Conservation (phyloP, 2,888 invertebrate genomes). For the Drosophila algonquin region DNA sequence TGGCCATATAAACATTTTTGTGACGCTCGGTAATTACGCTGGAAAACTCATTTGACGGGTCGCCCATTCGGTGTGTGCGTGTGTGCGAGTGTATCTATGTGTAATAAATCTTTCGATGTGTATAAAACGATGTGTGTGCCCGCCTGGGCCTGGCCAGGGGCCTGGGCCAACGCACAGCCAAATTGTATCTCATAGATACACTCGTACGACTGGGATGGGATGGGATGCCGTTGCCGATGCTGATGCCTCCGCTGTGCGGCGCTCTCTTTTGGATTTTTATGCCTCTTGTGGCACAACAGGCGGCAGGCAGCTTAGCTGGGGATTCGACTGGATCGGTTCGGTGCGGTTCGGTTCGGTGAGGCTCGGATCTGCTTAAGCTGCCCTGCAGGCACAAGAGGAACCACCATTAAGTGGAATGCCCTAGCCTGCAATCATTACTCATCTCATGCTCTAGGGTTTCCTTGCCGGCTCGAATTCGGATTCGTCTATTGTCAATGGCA, state of each 20-base stretch:
- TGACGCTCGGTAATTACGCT: conserved; percentile 77
- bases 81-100: conserved; percentile 36
- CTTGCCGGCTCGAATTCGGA: conserved; percentile 24
- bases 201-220: conserved; percentile 17
- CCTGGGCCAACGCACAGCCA: conserved; percentile 69
- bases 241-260: conserved; percentile 19
- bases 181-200: conserved; percentile 73
- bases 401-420: conserved; percentile 65
- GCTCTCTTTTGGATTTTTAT: conserved; percentile 47
- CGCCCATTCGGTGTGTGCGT: conserved; percentile 50
- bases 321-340: conserved; percentile 51
- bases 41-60: conserved; percentile 80
- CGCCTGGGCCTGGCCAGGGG: background rate
- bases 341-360: conserved; percentile 48
- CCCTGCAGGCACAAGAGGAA: conserved; percentile 56
- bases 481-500: conserved; percentile 63
- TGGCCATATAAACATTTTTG: conserved; percentile 58
- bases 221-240: too few relatives aligned
- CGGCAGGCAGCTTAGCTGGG: conserved; percentile 64
- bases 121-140: conserved; percentile 65
- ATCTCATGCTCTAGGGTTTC: conserved; percentile 53
- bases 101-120: conserved; percentile 80
- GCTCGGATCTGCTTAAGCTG: conserved; percentile 49
- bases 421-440: conserved; percentile 74
- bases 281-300: conserved; percentile 47